These are phyloP conservation scores for Hystrix brachyura DNA, from an alignment of 2,113 vertebrate species.

Conservation along the genomic window DNA sequence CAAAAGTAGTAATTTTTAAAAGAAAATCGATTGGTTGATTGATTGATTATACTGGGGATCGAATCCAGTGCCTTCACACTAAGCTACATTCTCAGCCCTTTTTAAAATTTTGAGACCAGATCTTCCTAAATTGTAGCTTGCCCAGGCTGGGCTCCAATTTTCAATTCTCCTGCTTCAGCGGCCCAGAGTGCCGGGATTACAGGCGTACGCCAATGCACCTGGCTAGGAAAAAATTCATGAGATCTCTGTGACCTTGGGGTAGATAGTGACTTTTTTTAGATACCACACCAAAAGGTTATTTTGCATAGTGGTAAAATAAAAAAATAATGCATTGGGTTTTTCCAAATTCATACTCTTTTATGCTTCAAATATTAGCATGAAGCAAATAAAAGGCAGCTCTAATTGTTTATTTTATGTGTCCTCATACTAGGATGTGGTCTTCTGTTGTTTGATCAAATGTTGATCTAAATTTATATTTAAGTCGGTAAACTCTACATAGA, in stretches of 20 bases:
- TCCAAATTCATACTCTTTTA: neutral
- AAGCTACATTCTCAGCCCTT: neutral
- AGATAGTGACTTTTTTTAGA: neutral
- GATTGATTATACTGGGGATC: neutral
- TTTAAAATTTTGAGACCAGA: neutral
- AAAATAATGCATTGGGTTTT: neutral
- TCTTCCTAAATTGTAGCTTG: neutral
- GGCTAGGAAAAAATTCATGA: neutral
- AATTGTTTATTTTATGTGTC: neutral
- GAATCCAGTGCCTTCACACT: neutral
- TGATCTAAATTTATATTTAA: neutral
- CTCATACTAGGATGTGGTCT: neutral
- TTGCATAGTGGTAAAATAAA: neutral
- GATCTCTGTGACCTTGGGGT: neutral
- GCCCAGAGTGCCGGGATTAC: neutral
- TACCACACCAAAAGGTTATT: neutral
- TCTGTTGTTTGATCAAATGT: neutral
- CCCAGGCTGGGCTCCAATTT: neutral
- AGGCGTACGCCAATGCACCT: neutral
- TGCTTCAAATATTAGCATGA: neutral
- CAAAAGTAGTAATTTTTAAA: neutral
- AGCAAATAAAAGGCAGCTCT: neutral
- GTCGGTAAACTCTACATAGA: neutral
- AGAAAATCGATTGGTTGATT: neutral
- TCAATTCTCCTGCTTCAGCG: neutral